phyloP scores from a whole-genome alignment of 2,888 invertebrate species.

The Xylota sylvarum region DNA sequence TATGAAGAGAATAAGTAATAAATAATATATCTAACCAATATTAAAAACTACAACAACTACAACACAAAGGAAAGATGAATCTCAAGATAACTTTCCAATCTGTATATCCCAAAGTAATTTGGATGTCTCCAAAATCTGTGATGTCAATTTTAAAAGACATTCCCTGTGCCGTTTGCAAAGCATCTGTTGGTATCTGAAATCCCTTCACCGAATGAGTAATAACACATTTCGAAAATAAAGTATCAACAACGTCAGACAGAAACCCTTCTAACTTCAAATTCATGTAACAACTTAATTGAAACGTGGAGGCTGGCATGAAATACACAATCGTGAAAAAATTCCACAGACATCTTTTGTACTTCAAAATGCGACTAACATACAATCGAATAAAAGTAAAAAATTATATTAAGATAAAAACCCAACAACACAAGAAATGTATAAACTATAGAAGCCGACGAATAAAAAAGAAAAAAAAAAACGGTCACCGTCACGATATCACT shows the following conservation, averaged over 20 bases:
- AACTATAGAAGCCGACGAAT: not conserved
- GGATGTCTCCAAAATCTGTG: conserved; percentile 3
- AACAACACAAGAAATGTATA: conserved; percentile 61
- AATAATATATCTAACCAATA: too few species aligned
- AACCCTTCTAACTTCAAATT: conserved; percentile 68
- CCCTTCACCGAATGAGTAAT: conserved; percentile 49
- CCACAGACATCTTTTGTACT: conserved; percentile 54
- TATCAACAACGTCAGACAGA: conserved; percentile 31
- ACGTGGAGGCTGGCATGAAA: conserved; percentile 59
- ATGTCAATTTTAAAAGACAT: conserved; percentile 16
- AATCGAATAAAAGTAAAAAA: conserved; percentile 72
- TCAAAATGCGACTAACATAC: conserved; percentile 39
- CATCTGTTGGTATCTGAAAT: conserved; percentile 40
- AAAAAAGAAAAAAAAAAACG: conserved; percentile 44
- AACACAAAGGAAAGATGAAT: not conserved
- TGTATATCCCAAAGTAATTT: conserved; percentile 31
- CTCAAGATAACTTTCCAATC: conserved; percentile 2
- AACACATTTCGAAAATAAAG: conserved; percentile 44
- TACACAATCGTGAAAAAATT: conserved; percentile 67
- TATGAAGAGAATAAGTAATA: too few species aligned
- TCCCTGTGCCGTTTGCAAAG: not conserved
- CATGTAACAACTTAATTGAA: conserved; percentile 83
- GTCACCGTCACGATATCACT: conserved; percentile 70
- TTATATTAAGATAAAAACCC: conserved; percentile 71
- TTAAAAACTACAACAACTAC: too few species aligned